Percentiles rank a stretch among this genome's conserved stretches.
phyloP scores from a whole-genome alignment of 2,797 vertebrate genomes.

The Graptemys geographica region DNA sequence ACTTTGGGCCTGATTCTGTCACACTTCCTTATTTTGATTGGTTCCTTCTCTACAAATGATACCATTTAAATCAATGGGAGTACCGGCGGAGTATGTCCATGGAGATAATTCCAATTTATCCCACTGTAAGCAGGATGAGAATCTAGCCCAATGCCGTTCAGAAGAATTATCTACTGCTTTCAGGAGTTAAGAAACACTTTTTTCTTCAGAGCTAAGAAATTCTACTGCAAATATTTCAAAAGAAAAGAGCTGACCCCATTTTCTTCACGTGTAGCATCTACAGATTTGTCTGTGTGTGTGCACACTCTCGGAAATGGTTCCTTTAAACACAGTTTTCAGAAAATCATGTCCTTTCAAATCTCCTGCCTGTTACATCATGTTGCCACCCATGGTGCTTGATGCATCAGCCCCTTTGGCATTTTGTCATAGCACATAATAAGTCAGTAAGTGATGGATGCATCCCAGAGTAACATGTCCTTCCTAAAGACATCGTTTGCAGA shows the following conservation, averaged over 20 bases:
- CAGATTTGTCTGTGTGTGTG: not conserved
- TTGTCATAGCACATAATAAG: constrained; percentile 63
- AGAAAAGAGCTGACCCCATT: not conserved
- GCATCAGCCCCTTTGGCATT: constrained; percentile 41
- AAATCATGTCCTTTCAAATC: constrained; percentile 39
- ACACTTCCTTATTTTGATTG: not conserved
- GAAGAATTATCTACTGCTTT: not conserved
- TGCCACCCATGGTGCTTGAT: constrained; percentile 46
- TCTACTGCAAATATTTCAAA: not conserved
- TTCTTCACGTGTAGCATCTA: not conserved
- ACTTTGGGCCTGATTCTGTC: not conserved
- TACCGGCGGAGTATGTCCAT: not conserved
- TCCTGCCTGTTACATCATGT: constrained; percentile 20
- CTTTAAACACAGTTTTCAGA: constrained; percentile 15
- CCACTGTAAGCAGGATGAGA: not conserved
- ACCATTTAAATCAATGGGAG: not conserved
- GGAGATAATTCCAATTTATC: not conserved
- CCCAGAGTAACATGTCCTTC: constrained; percentile 61
- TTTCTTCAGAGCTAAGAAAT: not conserved
- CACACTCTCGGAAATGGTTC: constrained; percentile 7
- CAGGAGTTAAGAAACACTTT: not conserved
- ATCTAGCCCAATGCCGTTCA: not conserved
- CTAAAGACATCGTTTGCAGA: constrained; percentile 32
- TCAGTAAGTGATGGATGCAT: constrained; percentile 45
- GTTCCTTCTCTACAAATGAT: constrained; percentile 6